Evolutionary conservation across 2,888 invertebrate genomes (phyloP).

Genomic region (Aphrophora alni): DNA sequence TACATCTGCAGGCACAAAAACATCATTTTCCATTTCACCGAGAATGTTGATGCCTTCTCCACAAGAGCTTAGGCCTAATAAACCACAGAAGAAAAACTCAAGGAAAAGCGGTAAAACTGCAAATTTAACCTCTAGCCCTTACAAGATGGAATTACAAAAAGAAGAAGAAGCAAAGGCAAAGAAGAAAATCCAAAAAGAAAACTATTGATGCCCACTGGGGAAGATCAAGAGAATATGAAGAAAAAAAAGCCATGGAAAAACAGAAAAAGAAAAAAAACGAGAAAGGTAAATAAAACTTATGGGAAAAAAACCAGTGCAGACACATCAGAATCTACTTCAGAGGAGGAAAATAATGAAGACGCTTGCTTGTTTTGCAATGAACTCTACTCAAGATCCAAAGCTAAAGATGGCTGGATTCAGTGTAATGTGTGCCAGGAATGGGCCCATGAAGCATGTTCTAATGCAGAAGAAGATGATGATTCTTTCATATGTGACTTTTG

Average conservation of each 20-base stretch:
- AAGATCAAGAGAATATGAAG: background rate
- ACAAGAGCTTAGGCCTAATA: constrained; percentile 7
- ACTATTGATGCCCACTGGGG: no score
- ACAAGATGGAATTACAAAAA: constrained; percentile 33
- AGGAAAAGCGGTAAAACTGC: constrained; percentile 32
- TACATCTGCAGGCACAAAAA: no score
- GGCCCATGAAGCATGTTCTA: background rate
- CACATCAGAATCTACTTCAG: constrained; percentile 13
- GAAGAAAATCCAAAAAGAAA: constrained; percentile 8
- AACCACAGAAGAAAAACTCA: background rate
- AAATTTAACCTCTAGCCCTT: constrained; percentile 21
- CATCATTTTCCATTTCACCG: constrained; percentile 27
- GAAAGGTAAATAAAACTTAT: background rate
- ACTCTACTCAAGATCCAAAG: constrained; percentile 20
- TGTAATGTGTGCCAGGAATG: background rate
- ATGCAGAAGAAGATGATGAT: background rate
- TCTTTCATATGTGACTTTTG: background rate
- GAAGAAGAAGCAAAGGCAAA: background rate
- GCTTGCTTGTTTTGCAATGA: constrained; percentile 31
- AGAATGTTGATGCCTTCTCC: constrained; percentile 20
- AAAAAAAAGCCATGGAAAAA: background rate
- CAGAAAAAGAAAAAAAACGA: background rate
- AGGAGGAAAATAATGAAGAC: constrained; percentile 26
- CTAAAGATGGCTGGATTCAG: constrained; percentile 23
- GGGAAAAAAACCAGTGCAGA: background rate